phyloP scores from a whole-genome alignment of 2,888 invertebrate genomes.

The Hypomecis punctinalis region DNA sequence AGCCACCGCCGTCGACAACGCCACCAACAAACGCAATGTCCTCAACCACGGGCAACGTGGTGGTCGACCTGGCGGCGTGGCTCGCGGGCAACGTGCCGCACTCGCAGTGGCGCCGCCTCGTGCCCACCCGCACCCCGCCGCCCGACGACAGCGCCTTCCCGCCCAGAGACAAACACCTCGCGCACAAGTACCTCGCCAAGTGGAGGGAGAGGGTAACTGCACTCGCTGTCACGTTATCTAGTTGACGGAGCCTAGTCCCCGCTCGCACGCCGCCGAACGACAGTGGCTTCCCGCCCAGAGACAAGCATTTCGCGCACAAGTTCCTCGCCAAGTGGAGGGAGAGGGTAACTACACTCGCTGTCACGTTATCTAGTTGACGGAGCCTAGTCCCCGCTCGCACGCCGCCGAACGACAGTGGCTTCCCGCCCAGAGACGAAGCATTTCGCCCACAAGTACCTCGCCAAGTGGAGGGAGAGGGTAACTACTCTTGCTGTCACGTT shows the following conservation, averaged over 20 bases:
- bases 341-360: conserved; percentile 52
- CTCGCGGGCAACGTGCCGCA: conserved; percentile 74
- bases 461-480: conserved; percentile 75
- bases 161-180: conserved; percentile 67
- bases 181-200: conserved; percentile 72
- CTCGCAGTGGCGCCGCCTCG: conserved; percentile 71
- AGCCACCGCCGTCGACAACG: conserved; percentile 28
- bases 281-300: conserved; percentile 54
- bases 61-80: conserved; percentile 84
- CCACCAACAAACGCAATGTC: conserved; percentile 56
- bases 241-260: conserved; percentile 53
- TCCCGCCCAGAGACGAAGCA: conserved; percentile 61
- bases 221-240: too few species aligned
- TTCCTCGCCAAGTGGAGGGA: conserved; percentile 76
- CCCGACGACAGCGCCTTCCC: conserved; percentile 44
- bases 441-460: conserved; percentile 74
- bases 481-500: not conserved
- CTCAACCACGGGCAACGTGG: conserved; percentile 66
- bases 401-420: conserved; percentile 42
- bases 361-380: too few species aligned
- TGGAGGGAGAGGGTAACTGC: conserved; percentile 71
- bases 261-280: conserved; percentile 40
- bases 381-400: conserved; percentile 52
- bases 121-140: conserved; percentile 41
- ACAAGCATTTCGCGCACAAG: conserved; percentile 70